Percentiles rank a stretch among this genome's conserved stretches.
phyloP scores from a whole-genome alignment of 2,888 invertebrate species.

The Thymelicus acteon region DNA sequence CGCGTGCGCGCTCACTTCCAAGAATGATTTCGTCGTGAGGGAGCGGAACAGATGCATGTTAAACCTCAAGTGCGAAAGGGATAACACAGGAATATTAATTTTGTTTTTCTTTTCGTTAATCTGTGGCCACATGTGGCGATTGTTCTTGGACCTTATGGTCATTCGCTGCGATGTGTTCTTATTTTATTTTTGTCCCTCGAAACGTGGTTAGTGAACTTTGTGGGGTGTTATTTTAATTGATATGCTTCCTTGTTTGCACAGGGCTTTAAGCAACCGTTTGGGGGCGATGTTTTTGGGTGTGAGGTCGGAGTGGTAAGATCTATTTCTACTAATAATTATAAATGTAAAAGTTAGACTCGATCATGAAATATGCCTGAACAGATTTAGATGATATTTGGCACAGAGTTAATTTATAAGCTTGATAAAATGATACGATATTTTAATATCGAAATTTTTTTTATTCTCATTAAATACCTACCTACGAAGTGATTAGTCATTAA shows the following conservation, averaged over 20 bases:
- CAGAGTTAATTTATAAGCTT: too few relatives aligned
- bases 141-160: conserved; percentile 83
- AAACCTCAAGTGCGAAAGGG: conserved; percentile 48
- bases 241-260: conserved; percentile 53
- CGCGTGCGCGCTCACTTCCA: conserved; percentile 77
- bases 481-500: too few relatives aligned
- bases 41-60: conserved; percentile 50
- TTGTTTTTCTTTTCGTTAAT: conserved; percentile 82
- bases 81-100: conserved; percentile 63
- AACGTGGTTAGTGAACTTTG: conserved; percentile 71
- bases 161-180: conserved; percentile 56
- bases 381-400: too few relatives aligned
- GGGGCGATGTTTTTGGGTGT: not conserved
- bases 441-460: too few relatives aligned
- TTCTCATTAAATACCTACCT: too few relatives aligned
- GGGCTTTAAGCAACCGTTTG: not conserved
- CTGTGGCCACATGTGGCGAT: conserved; percentile 83
- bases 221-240: conserved; percentile 78
- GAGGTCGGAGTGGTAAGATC: too few relatives aligned
- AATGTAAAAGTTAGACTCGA: too few relatives aligned
- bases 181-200: conserved; percentile 53
- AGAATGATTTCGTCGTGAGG: conserved; percentile 78
- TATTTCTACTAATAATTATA: too few relatives aligned
- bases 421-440: too few relatives aligned
- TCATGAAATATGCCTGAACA: too few relatives aligned